Evolutionary conservation across 2,113 vertebrate species (phyloP), one percentile per base, ranked within the genome.

Genomic region (Boulengerochromis microlepis): DNA sequence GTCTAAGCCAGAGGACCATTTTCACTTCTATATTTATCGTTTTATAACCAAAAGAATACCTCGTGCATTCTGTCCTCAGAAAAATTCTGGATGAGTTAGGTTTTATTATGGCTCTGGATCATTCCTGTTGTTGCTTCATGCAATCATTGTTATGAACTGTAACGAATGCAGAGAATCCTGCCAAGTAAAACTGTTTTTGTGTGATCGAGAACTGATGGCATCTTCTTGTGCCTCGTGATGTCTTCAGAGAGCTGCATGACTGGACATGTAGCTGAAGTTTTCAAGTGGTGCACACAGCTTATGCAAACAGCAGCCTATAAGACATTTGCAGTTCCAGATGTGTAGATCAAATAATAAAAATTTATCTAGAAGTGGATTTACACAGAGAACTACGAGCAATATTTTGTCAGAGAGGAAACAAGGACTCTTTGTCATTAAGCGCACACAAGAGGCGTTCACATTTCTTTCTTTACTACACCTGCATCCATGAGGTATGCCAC

Each of bases 201-300:
- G 7, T 29, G 66, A 87, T 64, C 1, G 3, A 76, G 26, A 78
- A 11, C 18, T 24, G 12, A 86, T 74, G 76, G 24, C 64, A 82
- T 82, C 22, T n/a, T 3, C 42, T 42, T 4, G 7, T 53, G 54
- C 66, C 40, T 82, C 11, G 6, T 57, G 84, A 42, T 81, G 83
- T 80, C 81, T 74, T 42, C 40, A 88, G 66, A 87, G 45, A 10
- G 47, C 81, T 80, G 80, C 93, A 87, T 91, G 93, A 94, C 71
- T 3, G 24, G 53, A 86, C 92, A 87, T 86, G 92, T 33, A 83
- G 82, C 45, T 47, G 64, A 40, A 80, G 86, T 83, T 83, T 87
- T 89, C 56, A 83, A 80, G 85, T 81, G 35, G 78, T 53, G 53
- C 78, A 84, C 80, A 33, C 80, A 86, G 89, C 81, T 92, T 47